Conservation (phyloP, 2,888 invertebrate species). For the Drosophila kokeensis region DNA sequence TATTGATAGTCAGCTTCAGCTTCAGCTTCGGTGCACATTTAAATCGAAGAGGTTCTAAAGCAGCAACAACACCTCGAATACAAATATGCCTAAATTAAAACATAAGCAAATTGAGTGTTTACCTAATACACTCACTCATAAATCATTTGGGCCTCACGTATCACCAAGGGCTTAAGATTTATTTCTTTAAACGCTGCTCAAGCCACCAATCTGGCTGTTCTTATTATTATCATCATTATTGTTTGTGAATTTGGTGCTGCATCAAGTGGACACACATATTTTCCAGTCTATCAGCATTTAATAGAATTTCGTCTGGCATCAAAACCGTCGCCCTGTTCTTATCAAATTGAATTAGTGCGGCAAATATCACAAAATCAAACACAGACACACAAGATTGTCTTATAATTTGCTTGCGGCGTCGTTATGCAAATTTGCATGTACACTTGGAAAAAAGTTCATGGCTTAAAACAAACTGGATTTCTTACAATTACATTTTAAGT, state of each 20-base stretch:
- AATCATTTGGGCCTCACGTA: background rate
- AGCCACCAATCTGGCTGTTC: conserved; percentile 3
- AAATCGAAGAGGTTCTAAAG: no score
- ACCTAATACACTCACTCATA: background rate
- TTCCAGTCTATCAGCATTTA: conserved; percentile 57
- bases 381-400: conserved; percentile 29
- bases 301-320: conserved; percentile 47
- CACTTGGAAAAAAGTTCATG: background rate
- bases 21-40: no score
- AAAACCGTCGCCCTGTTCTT: conserved; percentile 44
- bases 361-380: conserved; percentile 69
- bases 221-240: conserved; percentile 16
- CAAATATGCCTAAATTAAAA: background rate
- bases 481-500: no score
- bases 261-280: conserved; percentile 33
- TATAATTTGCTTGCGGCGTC: conserved; percentile 33
- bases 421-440: conserved; percentile 26
- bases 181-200: conserved; percentile 27
- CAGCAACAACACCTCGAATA: background rate
- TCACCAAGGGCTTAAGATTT: conserved; percentile 1
- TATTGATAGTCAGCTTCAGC: no score
- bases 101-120: background rate
- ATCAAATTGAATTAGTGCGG: conserved; percentile 75
- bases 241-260: conserved; percentile 18
- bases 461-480: background rate